phyloP scores from a whole-genome alignment of 2,113 vertebrate species.

The Podiceps cristatus region DNA sequence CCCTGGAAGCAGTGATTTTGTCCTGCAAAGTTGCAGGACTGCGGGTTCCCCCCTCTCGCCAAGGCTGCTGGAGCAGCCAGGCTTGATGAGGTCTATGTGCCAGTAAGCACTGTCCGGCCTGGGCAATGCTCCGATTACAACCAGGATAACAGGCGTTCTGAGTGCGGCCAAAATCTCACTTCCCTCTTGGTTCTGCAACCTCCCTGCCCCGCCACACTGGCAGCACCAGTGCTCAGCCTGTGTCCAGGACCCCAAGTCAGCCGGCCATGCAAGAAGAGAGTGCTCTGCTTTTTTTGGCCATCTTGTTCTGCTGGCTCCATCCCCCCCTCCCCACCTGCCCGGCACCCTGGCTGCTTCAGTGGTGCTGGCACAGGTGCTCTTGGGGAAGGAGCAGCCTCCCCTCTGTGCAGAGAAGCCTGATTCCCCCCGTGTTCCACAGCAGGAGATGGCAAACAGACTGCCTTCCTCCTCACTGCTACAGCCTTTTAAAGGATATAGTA shows the following conservation, averaged over 20 bases:
- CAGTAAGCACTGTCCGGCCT: neutral
- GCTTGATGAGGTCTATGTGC: rapidly evolving
- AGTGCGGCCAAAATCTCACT: rapidly evolving
- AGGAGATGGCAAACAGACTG: neutral
- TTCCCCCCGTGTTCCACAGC: neutral
- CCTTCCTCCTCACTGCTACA: neutral
- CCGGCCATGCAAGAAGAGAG: rapidly evolving
- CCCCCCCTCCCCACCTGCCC: neutral
- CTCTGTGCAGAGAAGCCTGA: rapidly evolving
- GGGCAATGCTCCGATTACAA: rapidly evolving
- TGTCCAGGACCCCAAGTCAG: neutral
- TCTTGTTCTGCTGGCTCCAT: rapidly evolving
- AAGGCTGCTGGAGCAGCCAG: neutral
- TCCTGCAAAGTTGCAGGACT: neutral
- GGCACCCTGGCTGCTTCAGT: neutral
- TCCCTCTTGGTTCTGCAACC: neutral
- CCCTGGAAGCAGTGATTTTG: neutral
- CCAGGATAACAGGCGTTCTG: neutral
- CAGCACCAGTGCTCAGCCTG: neutral
- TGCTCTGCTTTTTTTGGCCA: neutral
- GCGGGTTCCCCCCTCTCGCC: neutral
- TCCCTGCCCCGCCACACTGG: neutral
- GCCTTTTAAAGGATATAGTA: neutral
- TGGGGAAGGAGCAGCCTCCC: neutral
- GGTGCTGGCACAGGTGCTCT: rapidly evolving